Evolutionary conservation across 2,113 vertebrate species (phyloP).

Genomic region (Pluvianellus socialis): DNA sequence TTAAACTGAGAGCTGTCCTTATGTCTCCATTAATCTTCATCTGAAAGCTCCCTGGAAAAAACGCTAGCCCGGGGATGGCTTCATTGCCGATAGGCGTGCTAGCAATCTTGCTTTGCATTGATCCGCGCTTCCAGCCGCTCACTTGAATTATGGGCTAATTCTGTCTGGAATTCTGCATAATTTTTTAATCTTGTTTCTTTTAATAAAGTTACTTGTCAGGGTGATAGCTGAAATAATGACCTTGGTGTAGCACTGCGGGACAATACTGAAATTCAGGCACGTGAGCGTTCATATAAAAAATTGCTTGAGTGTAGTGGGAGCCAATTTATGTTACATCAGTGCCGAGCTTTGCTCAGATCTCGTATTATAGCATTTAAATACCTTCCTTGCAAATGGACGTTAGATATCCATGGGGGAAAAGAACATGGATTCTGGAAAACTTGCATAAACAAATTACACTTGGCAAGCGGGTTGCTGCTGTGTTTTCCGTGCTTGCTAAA

Average conservation of each 20-base stretch:
- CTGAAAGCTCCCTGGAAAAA: neutral
- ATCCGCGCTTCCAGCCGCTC: neutral
- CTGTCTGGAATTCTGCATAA: neutral
- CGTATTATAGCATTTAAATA: accelerated
- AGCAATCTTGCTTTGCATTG: neutral
- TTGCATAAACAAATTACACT: neutral
- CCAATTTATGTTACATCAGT: neutral
- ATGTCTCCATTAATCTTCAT: neutral
- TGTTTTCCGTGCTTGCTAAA: neutral
- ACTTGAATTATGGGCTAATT: neutral
- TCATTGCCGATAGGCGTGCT: accelerated
- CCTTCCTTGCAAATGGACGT: neutral
- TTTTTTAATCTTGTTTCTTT: neutral
- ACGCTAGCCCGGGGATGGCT: neutral
- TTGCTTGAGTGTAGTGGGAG: neutral
- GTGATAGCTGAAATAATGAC: neutral
- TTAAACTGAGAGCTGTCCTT: neutral
- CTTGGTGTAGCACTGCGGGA: accelerated
- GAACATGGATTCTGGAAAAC: neutral
- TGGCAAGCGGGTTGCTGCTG: neutral
- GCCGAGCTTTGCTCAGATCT: neutral
- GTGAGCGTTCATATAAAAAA: neutral
- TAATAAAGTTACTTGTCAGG: neutral
- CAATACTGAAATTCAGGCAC: neutral
- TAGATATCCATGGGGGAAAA: neutral